Percentiles rank a stretch among this genome's conserved stretches.
These are phyloP conservation scores for Dasypogon diadema DNA, from an alignment of 2,888 invertebrate genomes.

Conservation along the genomic window DNA sequence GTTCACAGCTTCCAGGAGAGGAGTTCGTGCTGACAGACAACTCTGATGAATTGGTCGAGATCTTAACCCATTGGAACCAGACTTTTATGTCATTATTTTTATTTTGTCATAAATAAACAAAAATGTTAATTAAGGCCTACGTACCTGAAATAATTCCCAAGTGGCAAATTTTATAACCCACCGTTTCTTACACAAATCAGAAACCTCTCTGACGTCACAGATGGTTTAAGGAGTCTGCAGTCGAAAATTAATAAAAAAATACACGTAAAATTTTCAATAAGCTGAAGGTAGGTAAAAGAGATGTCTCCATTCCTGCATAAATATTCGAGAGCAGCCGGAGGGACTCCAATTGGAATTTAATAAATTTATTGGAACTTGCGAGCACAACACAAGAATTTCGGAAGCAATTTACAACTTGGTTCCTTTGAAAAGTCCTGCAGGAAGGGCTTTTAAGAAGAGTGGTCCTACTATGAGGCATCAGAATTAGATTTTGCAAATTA, in stretches of 20 bases:
- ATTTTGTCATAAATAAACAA: neutral
- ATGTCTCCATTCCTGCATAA: constrained; percentile 9
- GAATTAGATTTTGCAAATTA: constrained; percentile 46
- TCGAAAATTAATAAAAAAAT: neutral
- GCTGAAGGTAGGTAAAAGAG: neutral
- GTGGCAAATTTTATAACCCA: too few relatives aligned
- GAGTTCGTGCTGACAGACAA: neutral
- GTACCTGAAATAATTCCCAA: neutral
- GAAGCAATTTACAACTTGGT: constrained; percentile 28
- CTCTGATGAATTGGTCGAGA: neutral
- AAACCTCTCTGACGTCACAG: neutral
- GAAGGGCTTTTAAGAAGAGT: constrained; percentile 22
- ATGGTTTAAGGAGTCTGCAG: neutral
- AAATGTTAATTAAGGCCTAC: neutral
- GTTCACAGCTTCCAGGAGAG: neutral
- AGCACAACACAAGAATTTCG: constrained; percentile 3
- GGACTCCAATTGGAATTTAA: constrained; percentile 36
- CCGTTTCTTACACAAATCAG: neutral
- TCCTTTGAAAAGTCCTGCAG: neutral
- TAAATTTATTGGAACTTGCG: constrained; percentile 32
- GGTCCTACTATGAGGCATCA: constrained; percentile 10
- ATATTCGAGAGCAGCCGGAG: neutral
- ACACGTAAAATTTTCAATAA: neutral
- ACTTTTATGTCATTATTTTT: neutral
- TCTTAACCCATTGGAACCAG: neutral